Evolutionary conservation across 64 coral and sea anemone species (phyloP).

Genomic region (Montipora capricornis): DNA sequence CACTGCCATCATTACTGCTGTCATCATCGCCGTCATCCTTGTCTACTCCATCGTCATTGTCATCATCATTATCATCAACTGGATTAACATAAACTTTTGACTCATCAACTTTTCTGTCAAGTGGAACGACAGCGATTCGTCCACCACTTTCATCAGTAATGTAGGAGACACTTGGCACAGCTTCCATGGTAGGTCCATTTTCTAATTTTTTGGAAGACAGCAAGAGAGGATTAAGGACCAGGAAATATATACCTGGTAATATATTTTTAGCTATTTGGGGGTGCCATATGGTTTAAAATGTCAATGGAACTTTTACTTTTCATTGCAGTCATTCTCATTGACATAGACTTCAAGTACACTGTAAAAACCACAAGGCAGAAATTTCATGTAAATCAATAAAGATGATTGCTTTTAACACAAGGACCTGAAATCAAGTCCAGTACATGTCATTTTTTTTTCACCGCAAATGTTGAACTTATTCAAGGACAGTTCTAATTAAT

Average conservation of each 20-base stretch:
- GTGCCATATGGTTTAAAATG: too few species aligned
- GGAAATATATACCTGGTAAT: too few species aligned
- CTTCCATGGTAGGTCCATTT: conserved; percentile 52
- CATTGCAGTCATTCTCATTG: too few species aligned
- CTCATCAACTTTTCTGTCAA: conserved; percentile 15
- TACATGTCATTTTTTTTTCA: too few species aligned
- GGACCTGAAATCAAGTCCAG: too few species aligned
- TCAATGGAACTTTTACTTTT: too few species aligned
- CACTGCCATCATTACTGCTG: not conserved
- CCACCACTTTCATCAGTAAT: conserved; percentile 34
- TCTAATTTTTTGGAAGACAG: conserved; percentile 26
- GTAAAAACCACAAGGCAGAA: too few species aligned
- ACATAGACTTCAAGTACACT: too few species aligned
- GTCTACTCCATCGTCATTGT: not conserved
- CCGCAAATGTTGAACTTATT: too few species aligned
- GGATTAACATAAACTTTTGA: conserved; percentile 23
- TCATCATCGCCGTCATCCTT: not conserved
- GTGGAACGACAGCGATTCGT: conserved; percentile 19
- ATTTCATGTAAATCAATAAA: too few species aligned
- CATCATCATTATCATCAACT: not conserved
- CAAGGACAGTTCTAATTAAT: too few species aligned
- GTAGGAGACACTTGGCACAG: conserved; percentile 11
- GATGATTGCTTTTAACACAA: too few species aligned
- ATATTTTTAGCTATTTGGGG: not conserved
- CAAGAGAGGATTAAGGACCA: not conserved